Evolutionary conservation across 2,888 invertebrate species (phyloP), one percentile per base, ranked within the genome.

Genomic region (Nomada flava): DNA sequence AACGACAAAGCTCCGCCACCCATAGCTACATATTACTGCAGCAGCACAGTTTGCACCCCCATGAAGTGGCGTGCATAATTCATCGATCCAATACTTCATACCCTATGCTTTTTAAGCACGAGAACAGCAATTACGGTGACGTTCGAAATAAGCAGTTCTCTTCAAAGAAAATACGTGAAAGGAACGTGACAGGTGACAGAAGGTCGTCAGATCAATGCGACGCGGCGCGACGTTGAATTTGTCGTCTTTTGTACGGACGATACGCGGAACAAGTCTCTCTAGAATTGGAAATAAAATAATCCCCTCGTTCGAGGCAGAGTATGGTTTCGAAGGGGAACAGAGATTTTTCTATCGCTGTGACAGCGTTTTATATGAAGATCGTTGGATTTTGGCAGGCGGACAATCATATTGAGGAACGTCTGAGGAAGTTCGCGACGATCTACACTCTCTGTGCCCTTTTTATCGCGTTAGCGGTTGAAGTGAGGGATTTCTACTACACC

Each of bases 331-430:
- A 11, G 7, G 5, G 60, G 2, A 20, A 57, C 1, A 70, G 29
- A 13, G 79, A 82, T 42, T 0, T 84, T 0, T 76, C 86, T 0
- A 57, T 84, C 52, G 26, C 0, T 10, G 13, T 87, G 7, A 89
- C 87, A 18, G 71, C 82, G 15, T 85, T 88, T 15, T 86, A 82
- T 23, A 83, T 90, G 89, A 90, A 82, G 57, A 63, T 84, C 13
- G 83, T 84, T 1, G 90, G 90, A 0, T 88, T 89, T 57, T 91
- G 90, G 90, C 18, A 74, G 15, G 80, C 86, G 5, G 62, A 73
- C 0, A 80, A 74, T 9, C 11, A 53, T 9, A 59, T 29, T 1
- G 86, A 89, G 29, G 60, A 84, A 76, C 64, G 67, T 0, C 9
- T 76, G 1, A 82, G 87, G 53, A 69, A 70, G 1, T 2, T 75